These are phyloP conservation scores for Chelonus insularis DNA, from an alignment of 1,140 invertebrate species.

Conservation along the genomic window DNA sequence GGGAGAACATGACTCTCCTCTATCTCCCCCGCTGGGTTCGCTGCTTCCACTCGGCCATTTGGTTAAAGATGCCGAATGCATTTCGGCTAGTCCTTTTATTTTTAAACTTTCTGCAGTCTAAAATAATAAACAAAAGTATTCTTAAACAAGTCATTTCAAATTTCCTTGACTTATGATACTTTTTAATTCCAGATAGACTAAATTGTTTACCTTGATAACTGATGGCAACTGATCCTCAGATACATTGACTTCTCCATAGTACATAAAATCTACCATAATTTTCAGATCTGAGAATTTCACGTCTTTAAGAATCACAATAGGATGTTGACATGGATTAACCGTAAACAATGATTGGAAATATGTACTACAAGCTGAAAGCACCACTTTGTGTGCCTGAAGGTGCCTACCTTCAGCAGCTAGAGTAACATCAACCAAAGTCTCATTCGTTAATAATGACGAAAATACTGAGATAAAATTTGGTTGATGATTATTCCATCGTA, in stretches of 20 bases:
- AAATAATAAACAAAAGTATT: conserved; percentile 25
- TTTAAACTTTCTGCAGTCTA: conserved; percentile 83
- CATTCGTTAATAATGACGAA: conserved; percentile 75
- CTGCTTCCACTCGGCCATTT: conserved; percentile 65
- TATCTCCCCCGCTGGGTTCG: conserved; percentile 44
- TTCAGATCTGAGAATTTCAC: conserved; percentile 83
- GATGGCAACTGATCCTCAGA: conserved; percentile 83
- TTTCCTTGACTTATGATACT: too few species aligned
- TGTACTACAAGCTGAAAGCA: conserved; percentile 82
- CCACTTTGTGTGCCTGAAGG: conserved; percentile 83
- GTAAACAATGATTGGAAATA: conserved; percentile 83
- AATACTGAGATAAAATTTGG: conserved; percentile 87
- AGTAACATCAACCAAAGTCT: conserved; percentile 86
- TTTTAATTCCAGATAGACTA: conserved; percentile 9
- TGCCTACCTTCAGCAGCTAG: conserved; percentile 82
- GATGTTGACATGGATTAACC: conserved; percentile 85
- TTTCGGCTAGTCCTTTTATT: conserved; percentile 85
- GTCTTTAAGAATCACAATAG: conserved; percentile 88
- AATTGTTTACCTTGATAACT: conserved; percentile 70
- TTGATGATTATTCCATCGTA: conserved; percentile 88
- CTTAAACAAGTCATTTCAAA: conserved; percentile 9
- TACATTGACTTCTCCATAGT: conserved; percentile 89
- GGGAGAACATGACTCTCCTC: conserved; percentile 53
- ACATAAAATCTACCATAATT: conserved; percentile 91
- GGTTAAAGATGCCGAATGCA: conserved; percentile 72